These are phyloP conservation scores for Leucania comma DNA, from an alignment of 2,888 invertebrate species.

Conservation along the genomic window DNA sequence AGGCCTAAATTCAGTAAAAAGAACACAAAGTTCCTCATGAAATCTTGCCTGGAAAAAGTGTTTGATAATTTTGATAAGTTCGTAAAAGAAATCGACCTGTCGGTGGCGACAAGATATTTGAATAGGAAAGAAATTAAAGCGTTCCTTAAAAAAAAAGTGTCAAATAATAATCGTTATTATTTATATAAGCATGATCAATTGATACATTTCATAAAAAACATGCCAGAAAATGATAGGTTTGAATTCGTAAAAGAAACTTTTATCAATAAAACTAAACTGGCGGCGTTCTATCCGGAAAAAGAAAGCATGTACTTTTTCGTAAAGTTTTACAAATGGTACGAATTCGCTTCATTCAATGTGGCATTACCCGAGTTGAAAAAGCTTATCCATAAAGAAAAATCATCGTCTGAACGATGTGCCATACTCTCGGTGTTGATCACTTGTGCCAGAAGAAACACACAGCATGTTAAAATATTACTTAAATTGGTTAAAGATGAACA, in stretches of 20 bases:
- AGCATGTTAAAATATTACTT: slow-evolving; percentile 72
- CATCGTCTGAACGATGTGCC: slow-evolving; percentile 71
- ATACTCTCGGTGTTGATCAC: slow-evolving; percentile 76
- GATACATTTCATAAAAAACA: neutral
- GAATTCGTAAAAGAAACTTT: slow-evolving; percentile 7
- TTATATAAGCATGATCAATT: neutral
- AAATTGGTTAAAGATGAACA: slow-evolving; percentile 79
- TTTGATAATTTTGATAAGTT: slow-evolving; percentile 4
- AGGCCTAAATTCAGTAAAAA: neutral
- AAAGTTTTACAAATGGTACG: slow-evolving; percentile 1
- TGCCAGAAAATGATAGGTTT: slow-evolving; percentile 5
- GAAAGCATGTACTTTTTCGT: neutral
- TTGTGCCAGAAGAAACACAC: slow-evolving; percentile 69
- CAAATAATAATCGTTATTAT: neutral
- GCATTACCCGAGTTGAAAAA: slow-evolving; percentile 78
- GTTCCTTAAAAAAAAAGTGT: neutral
- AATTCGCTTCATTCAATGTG: slow-evolving; percentile 62
- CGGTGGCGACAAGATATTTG: neutral
- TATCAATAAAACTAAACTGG: neutral
- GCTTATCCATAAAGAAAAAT: slow-evolving; percentile 74
- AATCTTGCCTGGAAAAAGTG: neutral
- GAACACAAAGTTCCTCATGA: neutral
- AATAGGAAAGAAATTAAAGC: neutral
- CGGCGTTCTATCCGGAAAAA: neutral
- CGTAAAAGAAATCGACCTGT: neutral